These are phyloP conservation scores for Melanotaenia parkinsoni DNA, from an alignment of 2,797 vertebrate genomes.

Conservation along the genomic window DNA sequence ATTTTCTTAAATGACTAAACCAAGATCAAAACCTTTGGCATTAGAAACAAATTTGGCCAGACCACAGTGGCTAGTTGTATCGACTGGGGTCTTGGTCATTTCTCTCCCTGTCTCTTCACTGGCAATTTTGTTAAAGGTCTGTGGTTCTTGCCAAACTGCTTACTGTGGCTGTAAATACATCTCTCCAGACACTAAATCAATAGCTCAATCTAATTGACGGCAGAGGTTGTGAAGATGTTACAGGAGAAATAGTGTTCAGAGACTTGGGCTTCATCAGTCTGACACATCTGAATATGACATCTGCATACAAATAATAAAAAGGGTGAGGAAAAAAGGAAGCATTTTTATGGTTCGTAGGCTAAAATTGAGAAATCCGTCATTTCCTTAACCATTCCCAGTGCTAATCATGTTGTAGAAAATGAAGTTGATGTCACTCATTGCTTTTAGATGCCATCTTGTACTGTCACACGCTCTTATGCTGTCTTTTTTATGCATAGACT, in stretches of 20 bases:
- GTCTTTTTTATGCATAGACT: neutral
- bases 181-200: conserved; percentile 75
- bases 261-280: conserved; percentile 32
- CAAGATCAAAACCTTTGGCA: conserved; percentile 68
- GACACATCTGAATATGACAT: conserved; percentile 40
- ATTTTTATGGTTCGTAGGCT: neutral
- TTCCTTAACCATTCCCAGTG: neutral
- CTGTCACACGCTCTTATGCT: neutral
- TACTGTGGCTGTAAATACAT: conserved; percentile 77
- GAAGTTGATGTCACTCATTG: neutral
- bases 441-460: neutral
- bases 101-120: conserved; percentile 59
- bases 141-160: conserved; percentile 74
- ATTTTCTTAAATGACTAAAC: conserved; percentile 66
- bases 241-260: conserved; percentile 38
- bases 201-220: conserved; percentile 74
- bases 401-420: neutral
- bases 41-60: conserved; percentile 64
- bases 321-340: neutral
- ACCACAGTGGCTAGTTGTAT: conserved; percentile 59
- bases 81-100: conserved; percentile 62
- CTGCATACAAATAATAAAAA: conserved; percentile 25
- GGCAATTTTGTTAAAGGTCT: conserved; percentile 81
- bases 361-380: conserved; percentile 9
- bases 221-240: conserved; percentile 72